Percentiles rank a stretch among this genome's conserved stretches.
Conservation (phyloP, 2,797 vertebrate genomes). For the Halcyon smyrnensis region DNA sequence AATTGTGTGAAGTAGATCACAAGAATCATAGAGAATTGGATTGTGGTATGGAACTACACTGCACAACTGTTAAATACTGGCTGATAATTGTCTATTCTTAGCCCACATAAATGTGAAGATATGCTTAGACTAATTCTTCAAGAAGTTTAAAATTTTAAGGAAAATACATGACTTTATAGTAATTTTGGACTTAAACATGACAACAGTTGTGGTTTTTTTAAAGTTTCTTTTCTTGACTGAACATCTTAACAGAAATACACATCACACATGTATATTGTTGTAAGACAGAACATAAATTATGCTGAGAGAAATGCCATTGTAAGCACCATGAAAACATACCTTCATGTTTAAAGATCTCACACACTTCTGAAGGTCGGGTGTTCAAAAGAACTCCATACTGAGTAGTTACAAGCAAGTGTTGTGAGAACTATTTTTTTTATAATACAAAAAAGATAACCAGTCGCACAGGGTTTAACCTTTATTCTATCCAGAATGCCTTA, state of each 20-base stretch:
- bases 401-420: not conserved
- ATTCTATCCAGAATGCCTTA: not conserved
- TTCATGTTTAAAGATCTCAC: not conserved
- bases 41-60: not conserved
- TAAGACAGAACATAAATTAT: not conserved
- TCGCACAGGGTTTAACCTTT: not conserved
- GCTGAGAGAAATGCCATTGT: not conserved
- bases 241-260: not conserved
- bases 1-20: not conserved
- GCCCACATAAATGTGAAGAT: slow-evolving; percentile 37
- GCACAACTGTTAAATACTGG: not conserved
- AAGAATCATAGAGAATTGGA: not conserved
- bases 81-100: not conserved
- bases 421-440: not conserved
- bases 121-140: slow-evolving; percentile 25
- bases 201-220: not conserved
- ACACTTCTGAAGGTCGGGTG: not conserved
- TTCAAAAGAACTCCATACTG: not conserved
- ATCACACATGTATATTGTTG: not conserved
- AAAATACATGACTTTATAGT: slow-evolving; percentile 36
- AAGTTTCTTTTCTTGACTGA: not conserved
- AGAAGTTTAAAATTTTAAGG: slow-evolving; percentile 33
- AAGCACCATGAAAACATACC: not conserved
- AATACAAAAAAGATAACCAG: not conserved
- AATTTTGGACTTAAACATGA: slow-evolving; percentile 19